Conservation (phyloP, 2,797 vertebrate species). For the Sciurus vulgaris region DNA sequence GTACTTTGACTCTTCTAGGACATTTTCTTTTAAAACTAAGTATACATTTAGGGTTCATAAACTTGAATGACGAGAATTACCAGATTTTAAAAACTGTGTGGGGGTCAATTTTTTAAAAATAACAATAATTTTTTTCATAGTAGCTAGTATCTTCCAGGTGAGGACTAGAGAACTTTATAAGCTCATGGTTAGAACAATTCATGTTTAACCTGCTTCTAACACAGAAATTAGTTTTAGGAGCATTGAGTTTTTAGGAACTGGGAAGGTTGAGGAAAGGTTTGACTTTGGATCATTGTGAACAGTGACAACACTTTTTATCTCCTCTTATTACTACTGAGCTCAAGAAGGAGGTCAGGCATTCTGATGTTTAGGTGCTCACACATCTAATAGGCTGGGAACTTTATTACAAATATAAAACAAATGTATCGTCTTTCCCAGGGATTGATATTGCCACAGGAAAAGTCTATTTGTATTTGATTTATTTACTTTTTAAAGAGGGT, state of each 20-base stretch:
- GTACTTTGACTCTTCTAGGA: not conserved
- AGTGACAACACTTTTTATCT: not conserved
- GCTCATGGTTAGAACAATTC: not conserved
- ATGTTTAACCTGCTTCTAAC: constrained; percentile 26
- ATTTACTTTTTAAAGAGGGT: constrained; percentile 6
- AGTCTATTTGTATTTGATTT: not conserved
- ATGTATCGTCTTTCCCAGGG: not conserved
- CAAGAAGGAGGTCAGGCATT: not conserved
- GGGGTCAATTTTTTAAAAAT: not conserved
- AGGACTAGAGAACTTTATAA: not conserved
- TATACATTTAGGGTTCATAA: not conserved
- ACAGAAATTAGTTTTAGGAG: constrained; percentile 4
- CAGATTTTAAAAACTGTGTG: not conserved
- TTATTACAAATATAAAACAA: constrained; percentile 19
- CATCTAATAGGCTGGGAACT: not conserved
- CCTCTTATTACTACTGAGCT: not conserved
- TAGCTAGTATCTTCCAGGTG: not conserved
- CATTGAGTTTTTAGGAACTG: not conserved
- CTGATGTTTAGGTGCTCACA: not conserved
- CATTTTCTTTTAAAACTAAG: not conserved
- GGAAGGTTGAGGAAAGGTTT: not conserved
- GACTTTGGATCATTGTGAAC: not conserved
- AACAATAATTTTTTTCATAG: not conserved
- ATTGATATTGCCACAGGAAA: not conserved
- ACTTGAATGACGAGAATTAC: not conserved